Base-by-base conservation (phyloP, 1,140 invertebrate genomes). In the Streblospio benedicti region DNA sequence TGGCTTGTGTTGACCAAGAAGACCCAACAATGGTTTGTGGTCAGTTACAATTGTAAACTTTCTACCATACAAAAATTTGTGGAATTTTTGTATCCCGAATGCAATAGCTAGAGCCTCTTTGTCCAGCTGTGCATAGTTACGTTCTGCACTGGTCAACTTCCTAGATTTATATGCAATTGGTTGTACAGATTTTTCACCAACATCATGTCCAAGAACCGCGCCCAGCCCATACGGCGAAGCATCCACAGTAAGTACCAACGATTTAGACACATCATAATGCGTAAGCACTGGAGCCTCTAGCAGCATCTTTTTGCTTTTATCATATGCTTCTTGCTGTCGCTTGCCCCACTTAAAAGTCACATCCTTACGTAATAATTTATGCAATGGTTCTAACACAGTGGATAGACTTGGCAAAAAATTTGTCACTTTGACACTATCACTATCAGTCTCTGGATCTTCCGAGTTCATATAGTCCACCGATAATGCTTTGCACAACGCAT, bases 121-220 rank as follows among this genome's bases (percentile, higher is more conserved):
- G 14, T 56, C 53, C 20, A 56, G 20, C 38, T 56, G 53, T 4
- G 32, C 53, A 38, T 56, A 56, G 32, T 56, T 35, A 4, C 43
- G 35, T 38, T 43, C 53, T 25, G 53, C 53, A 2, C 23, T 2
- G 2, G 53, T 68, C 14, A 83, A 56, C 2, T 67, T 71, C 59
- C 78, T 51, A 0, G 76, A 81, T 12, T 72, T 72, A 67, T 77
- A 81, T 3, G 73, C 72, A 30, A 82, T 72, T 4, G 78, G 77
- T 62, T 61, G 59, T 57, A n/a, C n/a, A n/a, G n/a, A n/a, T n/a
- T n/a, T n/a, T n/a, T n/a, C n/a, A n/a, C n/a, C n/a, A n/a, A n/a
- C n/a, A n/a, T n/a, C n/a, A n/a, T n/a, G n/a, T n/a, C n/a, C n/a
- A n/a, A 35, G 14, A 23, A 56, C 53, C 18, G 53, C 20, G n/a